Percentiles rank a stretch among this genome's conserved stretches.
Conservation (phyloP, 2,797 vertebrate species). For the Tadarida brasiliensis region DNA sequence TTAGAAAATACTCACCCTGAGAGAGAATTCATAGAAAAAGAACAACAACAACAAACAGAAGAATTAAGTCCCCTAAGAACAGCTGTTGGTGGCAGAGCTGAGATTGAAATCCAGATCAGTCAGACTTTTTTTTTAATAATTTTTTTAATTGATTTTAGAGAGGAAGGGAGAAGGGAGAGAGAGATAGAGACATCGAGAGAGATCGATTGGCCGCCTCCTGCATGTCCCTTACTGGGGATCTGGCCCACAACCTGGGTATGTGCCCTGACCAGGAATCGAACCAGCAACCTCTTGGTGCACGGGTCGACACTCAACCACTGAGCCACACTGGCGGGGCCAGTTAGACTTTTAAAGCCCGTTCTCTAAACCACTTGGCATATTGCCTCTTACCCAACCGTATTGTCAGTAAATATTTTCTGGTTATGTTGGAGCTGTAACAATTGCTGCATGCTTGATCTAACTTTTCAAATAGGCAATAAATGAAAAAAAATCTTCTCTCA, state of each 20-base stretch:
- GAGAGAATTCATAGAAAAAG: neutral
- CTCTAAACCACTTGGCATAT: neutral
- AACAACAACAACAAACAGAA: neutral
- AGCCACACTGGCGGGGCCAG: neutral
- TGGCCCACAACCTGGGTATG: too few species aligned
- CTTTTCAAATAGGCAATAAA: conserved; percentile 18
- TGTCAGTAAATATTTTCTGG: conserved; percentile 27
- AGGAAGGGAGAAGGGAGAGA: too few species aligned
- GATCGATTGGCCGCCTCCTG: too few species aligned
- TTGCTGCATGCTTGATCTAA: neutral
- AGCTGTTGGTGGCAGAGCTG: neutral
- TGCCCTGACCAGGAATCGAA: too few species aligned
- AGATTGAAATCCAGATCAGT: neutral
- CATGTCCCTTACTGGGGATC: too few species aligned
- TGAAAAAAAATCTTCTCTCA: neutral
- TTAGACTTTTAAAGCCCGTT: conserved; percentile 23
- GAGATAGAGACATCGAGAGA: too few species aligned
- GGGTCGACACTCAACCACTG: too few species aligned
- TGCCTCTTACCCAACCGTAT: neutral
- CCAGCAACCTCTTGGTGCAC: too few species aligned
- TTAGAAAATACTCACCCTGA: neutral
- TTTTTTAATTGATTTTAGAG: too few species aligned
- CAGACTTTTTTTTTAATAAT: neutral
- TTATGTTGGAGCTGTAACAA: neutral
- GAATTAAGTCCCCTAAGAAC: neutral